Evolutionary conservation across 2,797 vertebrate genomes (phyloP), one percentile per base, ranked within the genome.

Genomic region (Sebastes vulpes): DNA sequence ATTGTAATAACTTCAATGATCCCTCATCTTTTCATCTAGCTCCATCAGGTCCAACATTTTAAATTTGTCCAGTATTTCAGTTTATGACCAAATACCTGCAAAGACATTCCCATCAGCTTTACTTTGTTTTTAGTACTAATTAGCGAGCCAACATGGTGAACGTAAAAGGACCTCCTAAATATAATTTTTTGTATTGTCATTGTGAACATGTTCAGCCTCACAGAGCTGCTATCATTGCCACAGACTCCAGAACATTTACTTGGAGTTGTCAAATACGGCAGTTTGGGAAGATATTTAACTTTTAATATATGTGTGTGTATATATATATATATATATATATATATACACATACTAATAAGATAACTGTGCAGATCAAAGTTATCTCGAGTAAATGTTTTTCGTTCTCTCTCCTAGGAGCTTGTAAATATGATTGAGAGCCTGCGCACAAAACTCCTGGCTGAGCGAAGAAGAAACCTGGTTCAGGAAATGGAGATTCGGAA

Each of bases 401-500:
- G 46, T 32, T 9, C 8, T 3, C 4, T 53, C 50, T 83, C 32
- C n/a, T 64, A 98, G 97, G 96, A 97, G 29, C 90, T 97, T 10
- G 53, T 98, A 78, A 95, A 80, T 84, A 92, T 96, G 77, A 93
- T 97, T 6, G 97, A 97, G 73, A 96, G 77, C 58, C 87, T 98
- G 7, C 93, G 95, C 50, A 75, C 93, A 6, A 97, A 96, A 85
- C 91, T 98, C 3, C 60, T 96, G 77, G 93, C 89, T 4, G 97
- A 98, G 92, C 96, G 95, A 18, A 94, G 89, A 57, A 95, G 91
- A 68, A 97, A 97, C 79, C 93, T 98, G 14, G 81, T 97, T 4
- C 96, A 97, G 84, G 97, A 99, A 86, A 94, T 97, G 53, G 96
- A 97, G 89, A 97, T 99, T 35, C 97, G 98, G n/a, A 97, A 94